phyloP scores from a whole-genome alignment of 92 coral and sea anemone species.

The Zoanthus gigantus region DNA sequence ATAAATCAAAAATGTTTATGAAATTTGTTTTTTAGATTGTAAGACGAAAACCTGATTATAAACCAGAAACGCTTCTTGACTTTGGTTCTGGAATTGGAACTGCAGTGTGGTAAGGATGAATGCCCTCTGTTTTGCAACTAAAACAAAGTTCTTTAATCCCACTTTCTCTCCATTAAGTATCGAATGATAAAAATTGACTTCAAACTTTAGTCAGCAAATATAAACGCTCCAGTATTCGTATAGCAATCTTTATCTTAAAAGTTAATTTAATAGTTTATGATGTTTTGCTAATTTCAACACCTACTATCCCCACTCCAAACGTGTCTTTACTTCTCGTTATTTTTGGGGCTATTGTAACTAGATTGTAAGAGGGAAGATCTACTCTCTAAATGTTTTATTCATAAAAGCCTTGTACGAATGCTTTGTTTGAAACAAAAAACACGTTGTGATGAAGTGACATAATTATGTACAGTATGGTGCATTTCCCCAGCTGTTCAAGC shows the following conservation, averaged over 20 bases:
- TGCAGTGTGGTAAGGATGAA: constrained; percentile 74
- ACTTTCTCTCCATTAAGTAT: neutral
- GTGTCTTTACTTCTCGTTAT: no score
- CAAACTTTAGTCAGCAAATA: neutral
- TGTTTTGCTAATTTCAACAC: no score
- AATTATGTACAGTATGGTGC: no score
- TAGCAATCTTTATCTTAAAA: neutral
- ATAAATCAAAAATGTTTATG: neutral
- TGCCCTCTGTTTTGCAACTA: neutral
- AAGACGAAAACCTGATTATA: constrained; percentile 83
- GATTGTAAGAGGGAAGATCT: no score
- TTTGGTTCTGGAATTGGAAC: constrained; percentile 97
- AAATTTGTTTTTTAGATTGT: constrained; percentile 60
- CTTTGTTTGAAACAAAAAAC: no score
- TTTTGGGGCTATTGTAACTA: no score
- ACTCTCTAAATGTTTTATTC: no score
- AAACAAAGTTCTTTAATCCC: neutral
- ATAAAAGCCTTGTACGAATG: no score
- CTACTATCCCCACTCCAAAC: no score
- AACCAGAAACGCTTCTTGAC: constrained; percentile 93
- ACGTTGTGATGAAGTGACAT: no score
- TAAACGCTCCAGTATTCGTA: neutral
- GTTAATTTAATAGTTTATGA: no score
- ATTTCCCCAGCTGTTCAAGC: no score
- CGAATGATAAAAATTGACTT: neutral